Percentiles rank a stretch among this genome's conserved stretches.
Conservation (phyloP, 2,797 vertebrate species). For the Catostomus latipinnis region DNA sequence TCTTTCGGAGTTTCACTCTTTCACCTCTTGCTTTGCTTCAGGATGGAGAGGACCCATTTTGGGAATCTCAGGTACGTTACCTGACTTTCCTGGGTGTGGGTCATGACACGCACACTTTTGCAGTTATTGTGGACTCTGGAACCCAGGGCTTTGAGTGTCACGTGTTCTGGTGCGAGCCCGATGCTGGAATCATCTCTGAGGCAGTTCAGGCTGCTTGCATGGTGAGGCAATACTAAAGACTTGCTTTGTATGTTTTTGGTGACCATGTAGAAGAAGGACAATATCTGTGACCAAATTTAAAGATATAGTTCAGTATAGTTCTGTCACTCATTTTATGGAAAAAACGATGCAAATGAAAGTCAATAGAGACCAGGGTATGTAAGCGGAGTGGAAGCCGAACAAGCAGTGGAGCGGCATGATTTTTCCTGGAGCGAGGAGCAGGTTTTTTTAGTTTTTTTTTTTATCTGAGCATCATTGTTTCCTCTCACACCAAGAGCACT, state of each 20-base stretch:
- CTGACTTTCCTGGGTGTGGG: conserved; percentile 95
- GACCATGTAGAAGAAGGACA: not conserved
- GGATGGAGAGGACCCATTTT: conserved; percentile 80
- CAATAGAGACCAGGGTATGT: no score
- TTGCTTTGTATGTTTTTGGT: not conserved
- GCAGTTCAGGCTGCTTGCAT: conserved; percentile 94
- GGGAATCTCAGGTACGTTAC: conserved; percentile 91
- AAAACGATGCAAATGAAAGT: no score
- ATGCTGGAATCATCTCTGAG: conserved; percentile 90
- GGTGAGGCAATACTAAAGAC: conserved; percentile 76
- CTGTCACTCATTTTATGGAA: no score
- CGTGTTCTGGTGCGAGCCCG: conserved; percentile 95
- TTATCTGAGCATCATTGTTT: no score
- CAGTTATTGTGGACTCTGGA: conserved; percentile 88
- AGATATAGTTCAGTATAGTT: no score
- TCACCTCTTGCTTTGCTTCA: conserved; percentile 44
- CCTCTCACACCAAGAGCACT: no score
- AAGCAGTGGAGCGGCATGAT: no score
- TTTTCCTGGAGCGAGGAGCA: no score
- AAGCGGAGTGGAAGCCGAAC: no score
- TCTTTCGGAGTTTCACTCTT: not conserved
- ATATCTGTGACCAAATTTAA: not conserved
- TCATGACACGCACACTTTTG: conserved; percentile 89
- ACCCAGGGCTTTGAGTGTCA: conserved; percentile 87
- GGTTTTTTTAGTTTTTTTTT: no score